Base-by-base conservation (phyloP, 2,888 invertebrate species). In the Ophraella communa region DNA sequence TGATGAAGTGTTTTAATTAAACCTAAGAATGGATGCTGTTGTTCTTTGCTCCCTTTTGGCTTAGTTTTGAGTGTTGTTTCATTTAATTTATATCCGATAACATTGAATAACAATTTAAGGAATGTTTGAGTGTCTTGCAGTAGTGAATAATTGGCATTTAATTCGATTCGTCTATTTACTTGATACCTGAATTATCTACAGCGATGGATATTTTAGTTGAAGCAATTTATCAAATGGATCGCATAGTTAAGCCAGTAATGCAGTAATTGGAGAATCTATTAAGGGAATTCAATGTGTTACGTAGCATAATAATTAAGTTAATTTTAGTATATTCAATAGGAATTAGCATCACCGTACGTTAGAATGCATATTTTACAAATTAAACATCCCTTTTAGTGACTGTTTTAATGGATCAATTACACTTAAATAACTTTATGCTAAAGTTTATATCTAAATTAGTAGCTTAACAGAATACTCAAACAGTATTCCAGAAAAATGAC, bases 1-100 rank as follows among this genome's bases (percentile, higher is more conserved):
- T 58, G 65, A 65, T 65, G 47, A 49, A 65, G 57, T 49, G 62
- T 65, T 65, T 57, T 57, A 61, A 65, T 65, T 65, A 53, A n/a
- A 62, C 35, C 47, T 33, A 1, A 57, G 30, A 53, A 39, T 53
- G 30, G 56, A 61, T 57, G n/a, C n/a, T n/a, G 56, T 61, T 64
- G 64, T 62, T 62, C 62, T 62, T 62, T 42, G 42, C 44, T 54
- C 62, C 49, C 27, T 17, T 30, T 51, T 30, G 56, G 55, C 62
- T 42, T 62, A 51, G 49, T 62, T 62, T 39, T 62, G 56, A 47
- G 47, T 23, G 47, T 27, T 57, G 45, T 30, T 57, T 24, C 49
- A 7, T 51, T 51, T 27, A 23, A 27, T 51, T 51, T 27, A n/a
- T n/a, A 27, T 20, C 45, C 33, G 56, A 57, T 57, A 57, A 57